These are phyloP conservation scores for Temnothorax longispinosus DNA, from an alignment of 1,140 invertebrate species.

Conservation along the genomic window DNA sequence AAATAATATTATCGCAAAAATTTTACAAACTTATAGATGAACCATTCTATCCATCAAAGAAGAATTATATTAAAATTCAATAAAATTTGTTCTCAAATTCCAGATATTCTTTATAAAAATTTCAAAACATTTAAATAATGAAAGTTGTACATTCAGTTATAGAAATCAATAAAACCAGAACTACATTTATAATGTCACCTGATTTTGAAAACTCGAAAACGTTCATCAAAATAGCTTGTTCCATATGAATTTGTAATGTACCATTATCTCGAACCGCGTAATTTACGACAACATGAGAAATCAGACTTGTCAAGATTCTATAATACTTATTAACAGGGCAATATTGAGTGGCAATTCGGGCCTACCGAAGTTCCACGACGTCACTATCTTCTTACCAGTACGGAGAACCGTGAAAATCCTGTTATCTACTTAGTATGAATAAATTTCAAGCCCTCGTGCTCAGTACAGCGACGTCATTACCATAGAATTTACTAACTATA, in stretches of 20 bases:
- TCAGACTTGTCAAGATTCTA: background rate
- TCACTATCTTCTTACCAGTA: slow-evolving; percentile 43
- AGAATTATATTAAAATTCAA: background rate
- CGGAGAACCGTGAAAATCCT: slow-evolving; percentile 47
- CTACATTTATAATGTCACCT: background rate
- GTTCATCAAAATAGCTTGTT: background rate
- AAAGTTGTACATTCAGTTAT: background rate
- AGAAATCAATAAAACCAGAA: background rate
- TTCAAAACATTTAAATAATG: background rate
- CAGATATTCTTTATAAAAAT: background rate
- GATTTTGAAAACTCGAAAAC: background rate
- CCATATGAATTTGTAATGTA: background rate
- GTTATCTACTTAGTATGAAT: slow-evolving; percentile 62
- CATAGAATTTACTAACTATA: slow-evolving; percentile 60
- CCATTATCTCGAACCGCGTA: no score
- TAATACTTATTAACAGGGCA: background rate
- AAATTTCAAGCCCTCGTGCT: slow-evolving; percentile 50
- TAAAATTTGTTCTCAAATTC: background rate
- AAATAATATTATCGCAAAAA: background rate
- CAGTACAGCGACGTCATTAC: slow-evolving; percentile 50
- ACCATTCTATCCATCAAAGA: background rate
- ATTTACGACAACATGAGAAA: background rate
- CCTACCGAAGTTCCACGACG: slow-evolving; percentile 6
- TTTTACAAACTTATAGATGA: background rate
- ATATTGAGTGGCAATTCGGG: slow-evolving; percentile 26